Evolutionary conservation across 2,888 invertebrate species (phyloP), one percentile per base, ranked within the genome.

Genomic region (Oscheius myriophilus): DNA sequence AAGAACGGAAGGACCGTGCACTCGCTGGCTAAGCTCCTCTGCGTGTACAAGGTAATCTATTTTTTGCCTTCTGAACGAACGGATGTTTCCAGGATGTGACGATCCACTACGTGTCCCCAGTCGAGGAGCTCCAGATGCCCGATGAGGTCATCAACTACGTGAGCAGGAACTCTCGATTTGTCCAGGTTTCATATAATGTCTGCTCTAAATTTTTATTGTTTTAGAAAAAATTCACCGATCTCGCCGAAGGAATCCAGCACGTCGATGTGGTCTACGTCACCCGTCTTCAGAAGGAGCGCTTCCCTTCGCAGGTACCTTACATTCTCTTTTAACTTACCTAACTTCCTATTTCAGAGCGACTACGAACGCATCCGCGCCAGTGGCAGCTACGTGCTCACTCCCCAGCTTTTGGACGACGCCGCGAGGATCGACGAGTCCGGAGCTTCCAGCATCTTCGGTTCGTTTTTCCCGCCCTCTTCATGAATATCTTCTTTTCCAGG

Each of bases 261-360:
- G 96, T 96, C 0, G 97, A 99, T 88, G 96, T 99, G 0, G 89
- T 99, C 41, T 98, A 99, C 87, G 94, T 98, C 93, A 99, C 98
- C 0, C 91, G 98, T 80, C 95, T 99, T 82, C 98, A 99, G 87
- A 91, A 92, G 54, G 98, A 75, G 33, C 54, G 75, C 42, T 75
- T 77, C 53, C 18, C 63, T 25, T n/a, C 16, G 25, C 51, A 33
- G 63, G 51, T 63, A 11, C 21, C 33, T 33, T 33, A 33, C 9
- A 33, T 33, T 33, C 33, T n/a, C 33, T 33, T 33, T 33, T 6
- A 33, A 33, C 9, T 33, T 9, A 33, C 33, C 33, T 3, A 33
- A 33, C 33, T 6, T 33, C 9, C 9, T 9, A 33, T 6, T 33
- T 33, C 9, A 54, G 23, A 49, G 42, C 25, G 45, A 58, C 65